Base-by-base conservation (phyloP, 2,888 invertebrate species). In the Diaphora mendica region DNA sequence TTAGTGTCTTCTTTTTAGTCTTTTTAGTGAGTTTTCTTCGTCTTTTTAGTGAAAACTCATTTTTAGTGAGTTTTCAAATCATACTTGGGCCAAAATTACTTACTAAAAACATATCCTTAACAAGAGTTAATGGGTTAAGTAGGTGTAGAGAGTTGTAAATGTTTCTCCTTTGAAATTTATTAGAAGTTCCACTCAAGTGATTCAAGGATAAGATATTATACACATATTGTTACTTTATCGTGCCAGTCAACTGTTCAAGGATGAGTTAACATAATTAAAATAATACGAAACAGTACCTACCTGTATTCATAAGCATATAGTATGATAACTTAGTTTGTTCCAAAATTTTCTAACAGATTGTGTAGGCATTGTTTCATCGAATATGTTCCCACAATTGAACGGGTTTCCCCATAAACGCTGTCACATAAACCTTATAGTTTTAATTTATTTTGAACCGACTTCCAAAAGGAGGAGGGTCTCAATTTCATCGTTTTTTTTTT, bases 91-190 rank as follows among this genome's bases (percentile, higher is more conserved):
- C 66, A 76, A 76, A 82, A 69, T 67, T 70, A 72, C 72, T 68
- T 84, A 90, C 89, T 86, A 86, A 88, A 86, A 86, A 88, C 90
- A 85, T 85, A 85, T 84, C 88, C 88, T 90, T 86, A 91, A 79
- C 81, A 78, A 82, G 85, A 89, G 88, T 86, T 91, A 90, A 91
- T 91, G 89, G 88, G 86, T 86, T 91, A 91, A 89, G 87, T 88
- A 89, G 90, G 89, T 88, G 86, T 86, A 87, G 85, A 87, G 87
- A 89, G 86, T 86, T 87, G 83, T 86, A 86, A 88, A 87, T 86
- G 84, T 84, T 87, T 80, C 85, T 86, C 87, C 90, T 92, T 90
- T 91, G 90, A 91, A 88, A 90, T 89, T 89, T 87, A 89, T 90
- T 90, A 87, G 86, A 86, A 83, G 82, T 85, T 88, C 82, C 85